Evolutionary conservation across 2,113 vertebrate species (phyloP).

Genomic region (Ancistrus triradiatus): DNA sequence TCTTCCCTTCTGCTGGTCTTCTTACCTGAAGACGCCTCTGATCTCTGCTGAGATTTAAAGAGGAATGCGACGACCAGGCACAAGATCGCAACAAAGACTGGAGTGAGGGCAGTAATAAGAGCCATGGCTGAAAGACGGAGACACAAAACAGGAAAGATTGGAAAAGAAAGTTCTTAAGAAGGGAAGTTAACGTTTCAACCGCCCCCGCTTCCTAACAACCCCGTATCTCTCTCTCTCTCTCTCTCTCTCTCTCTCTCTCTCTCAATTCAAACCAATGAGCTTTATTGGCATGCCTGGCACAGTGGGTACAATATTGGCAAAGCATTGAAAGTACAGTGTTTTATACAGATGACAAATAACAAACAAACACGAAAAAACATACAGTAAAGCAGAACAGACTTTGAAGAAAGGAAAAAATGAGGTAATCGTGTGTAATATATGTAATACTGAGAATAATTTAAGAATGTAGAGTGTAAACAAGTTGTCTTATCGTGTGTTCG

Average conservation of each 20-base stretch:
- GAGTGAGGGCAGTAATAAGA: slow-evolving; percentile 73
- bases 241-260: background rate
- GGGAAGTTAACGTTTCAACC: slow-evolving; percentile 43
- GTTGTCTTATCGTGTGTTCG: no score
- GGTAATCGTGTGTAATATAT: no score
- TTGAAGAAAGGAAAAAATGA: no score
- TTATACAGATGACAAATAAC: no score
- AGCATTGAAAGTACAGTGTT: no score
- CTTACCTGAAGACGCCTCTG: background rate
- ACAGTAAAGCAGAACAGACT: no score
- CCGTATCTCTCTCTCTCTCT: slow-evolving; percentile 10
- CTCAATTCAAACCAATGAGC: no score
- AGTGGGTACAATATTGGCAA: no score
- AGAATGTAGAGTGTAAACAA: no score
- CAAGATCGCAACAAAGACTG: slow-evolving; percentile 73
- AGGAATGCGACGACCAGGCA: slow-evolving; percentile 76
- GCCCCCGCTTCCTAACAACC: background rate
- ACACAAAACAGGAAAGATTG: background rate
- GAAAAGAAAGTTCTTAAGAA: background rate
- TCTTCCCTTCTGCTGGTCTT: slow-evolving; percentile 32
- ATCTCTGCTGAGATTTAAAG: slow-evolving; percentile 57
- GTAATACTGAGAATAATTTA: no score
- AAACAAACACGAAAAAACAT: no score
- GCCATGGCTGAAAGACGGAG: slow-evolving; percentile 61
- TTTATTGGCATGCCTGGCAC: no score